Percentiles rank a stretch among this genome's conserved stretches.
phyloP scores from a whole-genome alignment of 2,888 invertebrate species.

The Pollenia amentaria region DNA sequence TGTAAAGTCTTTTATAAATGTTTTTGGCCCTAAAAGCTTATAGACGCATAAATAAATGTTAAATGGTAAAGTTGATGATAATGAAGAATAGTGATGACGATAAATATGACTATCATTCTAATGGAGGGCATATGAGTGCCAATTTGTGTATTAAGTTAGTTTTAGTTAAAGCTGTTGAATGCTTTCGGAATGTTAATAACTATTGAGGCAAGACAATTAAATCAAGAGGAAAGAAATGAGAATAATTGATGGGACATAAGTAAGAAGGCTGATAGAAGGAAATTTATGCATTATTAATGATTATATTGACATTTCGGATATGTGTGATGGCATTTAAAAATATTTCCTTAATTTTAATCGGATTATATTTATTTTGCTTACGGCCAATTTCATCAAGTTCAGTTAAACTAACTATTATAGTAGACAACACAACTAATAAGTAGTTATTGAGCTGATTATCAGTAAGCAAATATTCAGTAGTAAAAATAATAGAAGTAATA shows the following conservation, averaged over 20 bases:
- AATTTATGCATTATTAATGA: background rate
- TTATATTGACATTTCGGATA: background rate
- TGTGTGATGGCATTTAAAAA: background rate
- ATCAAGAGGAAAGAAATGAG: background rate
- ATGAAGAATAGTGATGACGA: constrained; percentile 32
- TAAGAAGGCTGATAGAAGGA: too few relatives aligned
- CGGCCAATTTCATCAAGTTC: too few relatives aligned
- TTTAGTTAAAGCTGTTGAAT: background rate
- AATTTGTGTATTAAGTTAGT: constrained; percentile 23
- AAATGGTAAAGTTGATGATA: constrained; percentile 38
- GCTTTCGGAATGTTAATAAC: constrained; percentile 20
- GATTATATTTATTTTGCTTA: too few relatives aligned
- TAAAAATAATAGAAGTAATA: too few relatives aligned
- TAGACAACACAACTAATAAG: too few relatives aligned
- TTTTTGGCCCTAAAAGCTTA: constrained; percentile 64
- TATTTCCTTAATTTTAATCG: too few relatives aligned
- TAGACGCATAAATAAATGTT: constrained; percentile 49
- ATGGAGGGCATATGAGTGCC: constrained; percentile 5
- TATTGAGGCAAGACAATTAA: background rate
- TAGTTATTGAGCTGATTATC: too few relatives aligned
- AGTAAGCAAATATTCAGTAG: too few relatives aligned
- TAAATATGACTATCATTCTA: constrained; percentile 29
- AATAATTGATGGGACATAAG: background rate
- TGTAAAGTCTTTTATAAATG: constrained; percentile 68
- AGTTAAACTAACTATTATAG: too few relatives aligned